Conservation (phyloP, 1,140 invertebrate genomes). For the Hesperophylax magnus region DNA sequence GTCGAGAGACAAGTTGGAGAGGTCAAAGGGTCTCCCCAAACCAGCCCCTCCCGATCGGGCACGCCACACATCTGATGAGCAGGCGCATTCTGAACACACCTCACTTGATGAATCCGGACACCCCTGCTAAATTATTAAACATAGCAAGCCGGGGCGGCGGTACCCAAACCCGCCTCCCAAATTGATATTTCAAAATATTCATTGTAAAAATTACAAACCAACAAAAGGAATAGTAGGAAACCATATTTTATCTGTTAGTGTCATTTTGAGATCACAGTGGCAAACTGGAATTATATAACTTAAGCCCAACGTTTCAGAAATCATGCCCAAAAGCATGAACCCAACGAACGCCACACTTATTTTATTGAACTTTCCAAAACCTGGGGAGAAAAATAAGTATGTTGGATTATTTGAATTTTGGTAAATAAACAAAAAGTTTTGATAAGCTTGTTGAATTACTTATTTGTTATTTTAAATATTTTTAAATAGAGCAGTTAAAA, state of each 20-base stretch:
- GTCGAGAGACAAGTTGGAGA: too few relatives aligned
- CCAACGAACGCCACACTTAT: slow-evolving; percentile 71
- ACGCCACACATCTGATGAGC: too few relatives aligned
- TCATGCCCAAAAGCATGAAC: slow-evolving; percentile 71
- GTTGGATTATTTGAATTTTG: not conserved
- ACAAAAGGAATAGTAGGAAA: slow-evolving; percentile 77
- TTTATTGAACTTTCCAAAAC: slow-evolving; percentile 77
- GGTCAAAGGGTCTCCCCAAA: too few relatives aligned
- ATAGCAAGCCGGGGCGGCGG: too few relatives aligned
- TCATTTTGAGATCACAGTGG: slow-evolving; percentile 78
- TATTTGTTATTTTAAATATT: not conserved
- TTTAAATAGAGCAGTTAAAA: not conserved
- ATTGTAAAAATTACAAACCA: slow-evolving; percentile 64
- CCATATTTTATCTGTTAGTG: slow-evolving; percentile 75
- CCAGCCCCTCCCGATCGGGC: too few relatives aligned
- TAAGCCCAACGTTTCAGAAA: slow-evolving; percentile 76
- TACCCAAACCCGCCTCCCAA: too few relatives aligned
- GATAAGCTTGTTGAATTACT: not conserved
- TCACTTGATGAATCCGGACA: too few relatives aligned
- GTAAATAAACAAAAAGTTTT: not conserved
- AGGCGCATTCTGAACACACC: too few relatives aligned
- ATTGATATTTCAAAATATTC: too few relatives aligned
- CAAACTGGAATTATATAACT: slow-evolving; percentile 77
- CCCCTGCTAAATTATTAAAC: too few relatives aligned
- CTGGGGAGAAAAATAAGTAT: slow-evolving; percentile 58